Evolutionary conservation across 2,888 invertebrate genomes (phyloP), one percentile per base, ranked within the genome.

Genomic region (Catocala nupta): DNA sequence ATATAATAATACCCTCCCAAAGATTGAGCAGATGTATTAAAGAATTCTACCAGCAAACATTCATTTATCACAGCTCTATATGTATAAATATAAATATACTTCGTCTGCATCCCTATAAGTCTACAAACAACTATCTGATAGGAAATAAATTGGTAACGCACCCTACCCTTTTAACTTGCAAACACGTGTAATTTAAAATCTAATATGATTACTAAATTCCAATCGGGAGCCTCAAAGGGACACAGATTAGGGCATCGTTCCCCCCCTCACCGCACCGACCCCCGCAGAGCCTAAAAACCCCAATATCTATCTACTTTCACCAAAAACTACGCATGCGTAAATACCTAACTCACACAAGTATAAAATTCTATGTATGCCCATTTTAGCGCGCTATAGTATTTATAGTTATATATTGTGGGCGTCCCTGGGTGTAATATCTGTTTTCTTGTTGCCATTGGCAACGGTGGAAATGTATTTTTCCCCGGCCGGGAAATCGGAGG

Each of bases 201-300:
- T 93, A 93, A 93, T 93, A 93, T 93, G 93, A 92, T 92, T 92
- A 93, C 93, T 92, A 92, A 93, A 92, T 93, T 93, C 93, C 92
- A 92, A 93, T 93, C 92, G 92, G 87, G 87, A 81, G 82, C 81
- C 87, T 92, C 92, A 93, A 93, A 92, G 92, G 93, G 92, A 76
- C 77, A 89, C 90, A 92, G 93, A 93, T 94, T 93, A 94, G 90
- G 91, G 88, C 85, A 83, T 78, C 78, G 83, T 82, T 70, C 83
- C 81, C 85, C 78, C 78, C 67, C 72, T 71, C 64, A 70, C 75
- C 71, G 64, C 77, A 81, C 81, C 84, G 71, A 81, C 83, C 85
- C 84, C 82, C 82, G 77, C 71, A 78, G 88, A 85, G 81, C 87
- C 92, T 88, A 90, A 90, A 91, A 93, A 91, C 91, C 92, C 90